These are phyloP conservation scores for Diarsia dahlii DNA, from an alignment of 2,888 invertebrate species.

Conservation along the genomic window DNA sequence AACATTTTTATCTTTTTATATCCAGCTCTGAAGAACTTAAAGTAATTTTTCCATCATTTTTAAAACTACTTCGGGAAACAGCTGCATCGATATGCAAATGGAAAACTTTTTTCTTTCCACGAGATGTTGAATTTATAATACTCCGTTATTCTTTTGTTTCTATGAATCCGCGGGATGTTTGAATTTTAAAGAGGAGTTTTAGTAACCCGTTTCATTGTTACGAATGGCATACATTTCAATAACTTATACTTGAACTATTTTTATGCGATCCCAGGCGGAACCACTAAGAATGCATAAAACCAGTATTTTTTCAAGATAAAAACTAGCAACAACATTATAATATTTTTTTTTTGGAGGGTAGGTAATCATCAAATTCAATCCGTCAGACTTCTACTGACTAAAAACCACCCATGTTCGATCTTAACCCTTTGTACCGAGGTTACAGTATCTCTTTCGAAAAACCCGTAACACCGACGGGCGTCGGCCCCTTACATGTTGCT, in stretches of 20 bases:
- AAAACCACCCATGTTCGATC: no score
- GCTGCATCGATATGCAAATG: slow-evolving; percentile 17
- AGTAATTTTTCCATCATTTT: background rate
- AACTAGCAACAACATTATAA: background rate
- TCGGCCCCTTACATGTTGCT: no score
- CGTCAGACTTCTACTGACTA: no score
- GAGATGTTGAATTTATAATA: background rate
- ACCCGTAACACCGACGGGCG: no score
- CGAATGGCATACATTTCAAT: slow-evolving; percentile 18
- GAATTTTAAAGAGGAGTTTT: slow-evolving; percentile 22
- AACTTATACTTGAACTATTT: background rate
- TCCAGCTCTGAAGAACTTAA: background rate
- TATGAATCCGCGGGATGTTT: slow-evolving; percentile 1
- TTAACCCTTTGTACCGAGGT: no score
- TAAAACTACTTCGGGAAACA: background rate
- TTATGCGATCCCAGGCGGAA: background rate
- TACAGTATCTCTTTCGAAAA: no score
- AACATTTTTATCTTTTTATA: no score
- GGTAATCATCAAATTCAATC: no score
- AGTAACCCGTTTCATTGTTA: background rate
- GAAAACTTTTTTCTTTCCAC: background rate
- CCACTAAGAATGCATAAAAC: no score
- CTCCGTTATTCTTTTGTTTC: slow-evolving; percentile 32
- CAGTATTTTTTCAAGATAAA: background rate
- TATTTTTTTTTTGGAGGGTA: no score